A percentile compares a stretch with the other conserved stretches of the same genome.
Conservation (phyloP, 2,888 invertebrate genomes). For the Anticlea derivata region DNA sequence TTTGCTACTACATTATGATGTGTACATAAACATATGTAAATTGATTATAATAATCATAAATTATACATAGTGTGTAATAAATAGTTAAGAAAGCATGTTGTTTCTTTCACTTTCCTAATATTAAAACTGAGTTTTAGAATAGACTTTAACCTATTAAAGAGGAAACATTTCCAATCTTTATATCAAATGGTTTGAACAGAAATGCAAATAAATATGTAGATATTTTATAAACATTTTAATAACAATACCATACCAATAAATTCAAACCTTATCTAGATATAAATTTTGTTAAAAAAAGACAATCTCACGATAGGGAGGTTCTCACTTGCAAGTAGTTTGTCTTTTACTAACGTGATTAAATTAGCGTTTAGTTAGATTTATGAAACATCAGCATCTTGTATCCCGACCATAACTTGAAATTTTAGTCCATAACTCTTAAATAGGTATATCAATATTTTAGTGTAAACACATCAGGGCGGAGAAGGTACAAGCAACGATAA, state of each 20-base stretch:
- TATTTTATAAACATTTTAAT: slow-evolving; percentile 58
- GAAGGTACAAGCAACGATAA: too few species aligned
- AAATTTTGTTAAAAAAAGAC: slow-evolving; percentile 43
- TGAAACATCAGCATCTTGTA: background rate
- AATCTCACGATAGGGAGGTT: slow-evolving; percentile 28
- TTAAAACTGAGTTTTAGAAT: background rate
- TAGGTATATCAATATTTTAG: too few species aligned
- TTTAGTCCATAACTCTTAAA: too few species aligned
- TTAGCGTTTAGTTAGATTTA: slow-evolving; percentile 7
- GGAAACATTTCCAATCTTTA: too few species aligned
- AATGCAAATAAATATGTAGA: background rate
- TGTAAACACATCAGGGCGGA: too few species aligned
- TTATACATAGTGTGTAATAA: slow-evolving; percentile 80
- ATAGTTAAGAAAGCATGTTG: slow-evolving; percentile 68
- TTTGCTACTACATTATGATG: slow-evolving; percentile 67
- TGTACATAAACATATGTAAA: slow-evolving; percentile 80
- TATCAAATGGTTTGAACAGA: too few species aligned
- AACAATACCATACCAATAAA: slow-evolving; percentile 65
- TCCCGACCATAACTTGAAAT: background rate
- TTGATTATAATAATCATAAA: slow-evolving; percentile 74
- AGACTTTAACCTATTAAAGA: too few species aligned
- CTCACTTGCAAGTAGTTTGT: slow-evolving; percentile 24
- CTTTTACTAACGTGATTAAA: slow-evolving; percentile 42
- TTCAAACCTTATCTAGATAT: slow-evolving; percentile 54
- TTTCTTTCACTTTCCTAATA: background rate